Conservation (phyloP, 1,140 invertebrate species). For the Diorhabda elongata region DNA sequence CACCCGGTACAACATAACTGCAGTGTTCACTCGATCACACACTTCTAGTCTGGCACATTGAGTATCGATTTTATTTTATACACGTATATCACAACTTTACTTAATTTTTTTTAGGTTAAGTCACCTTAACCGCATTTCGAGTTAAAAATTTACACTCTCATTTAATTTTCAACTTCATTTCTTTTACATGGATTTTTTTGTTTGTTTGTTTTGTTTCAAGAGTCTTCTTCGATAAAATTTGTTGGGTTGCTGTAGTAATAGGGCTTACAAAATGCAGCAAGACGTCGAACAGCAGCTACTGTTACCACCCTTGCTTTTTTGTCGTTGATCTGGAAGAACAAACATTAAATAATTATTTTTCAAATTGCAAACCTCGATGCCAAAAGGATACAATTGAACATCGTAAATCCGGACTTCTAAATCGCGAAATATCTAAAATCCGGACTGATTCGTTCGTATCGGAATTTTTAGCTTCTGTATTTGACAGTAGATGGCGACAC, state of each 20-base stretch:
- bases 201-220: conserved; percentile 8
- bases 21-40: conserved; percentile 19
- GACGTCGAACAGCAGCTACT: conserved; percentile 89
- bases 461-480: no score
- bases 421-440: no score
- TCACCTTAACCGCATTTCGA: conserved; percentile 16
- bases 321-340: conserved; percentile 79
- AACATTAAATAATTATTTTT: background rate
- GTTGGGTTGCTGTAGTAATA: conserved; percentile 7
- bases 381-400: no score
- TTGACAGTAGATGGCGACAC: no score
- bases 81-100: conserved; percentile 26
- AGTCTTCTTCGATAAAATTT: conserved; percentile 20
- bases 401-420: no score
- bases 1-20: conserved; percentile 13
- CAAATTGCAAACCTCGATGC: no score
- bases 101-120: conserved; percentile 16
- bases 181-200: background rate
- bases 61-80: conserved; percentile 21
- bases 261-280: conserved; percentile 83
- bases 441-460: no score
- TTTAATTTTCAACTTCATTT: conserved; percentile 13
- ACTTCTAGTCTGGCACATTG: conserved; percentile 23
- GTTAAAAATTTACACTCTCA: conserved; percentile 14
- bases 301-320: conserved; percentile 89